These are phyloP conservation scores for Hephaestus fuliginosus DNA, from an alignment of 2,797 vertebrate species.

Conservation along the genomic window DNA sequence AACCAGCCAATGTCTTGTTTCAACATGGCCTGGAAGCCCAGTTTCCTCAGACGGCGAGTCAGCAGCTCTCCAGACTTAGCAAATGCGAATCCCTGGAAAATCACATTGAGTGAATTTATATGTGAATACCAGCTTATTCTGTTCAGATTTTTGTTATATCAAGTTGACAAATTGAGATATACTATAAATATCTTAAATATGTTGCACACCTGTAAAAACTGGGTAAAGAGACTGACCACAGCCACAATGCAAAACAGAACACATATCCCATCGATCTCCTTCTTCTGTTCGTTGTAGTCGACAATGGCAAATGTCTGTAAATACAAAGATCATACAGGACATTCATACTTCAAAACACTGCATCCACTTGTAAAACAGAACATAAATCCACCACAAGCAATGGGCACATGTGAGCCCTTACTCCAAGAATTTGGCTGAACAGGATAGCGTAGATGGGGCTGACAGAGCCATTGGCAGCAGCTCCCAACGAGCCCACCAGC, in stretches of 20 bases:
- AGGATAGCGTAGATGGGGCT: slow-evolving; percentile 87
- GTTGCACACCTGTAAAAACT: slow-evolving; percentile 86
- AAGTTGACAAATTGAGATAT: background rate
- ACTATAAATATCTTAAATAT: background rate
- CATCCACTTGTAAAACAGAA: background rate
- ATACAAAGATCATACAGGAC: slow-evolving; percentile 23
- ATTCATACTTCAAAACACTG: background rate
- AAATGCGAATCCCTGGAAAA: slow-evolving; percentile 84
- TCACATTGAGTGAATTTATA: background rate
- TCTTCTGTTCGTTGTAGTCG: slow-evolving; percentile 79
- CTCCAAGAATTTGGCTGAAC: slow-evolving; percentile 89
- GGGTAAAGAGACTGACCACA: slow-evolving; percentile 82
- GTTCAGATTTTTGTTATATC: background rate
- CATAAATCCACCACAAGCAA: background rate
- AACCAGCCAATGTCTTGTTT: slow-evolving; percentile 88
- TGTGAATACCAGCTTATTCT: background rate
- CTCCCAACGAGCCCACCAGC: slow-evolving; percentile 86
- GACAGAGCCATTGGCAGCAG: slow-evolving; percentile 86
- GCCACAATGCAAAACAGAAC: slow-evolving; percentile 86
- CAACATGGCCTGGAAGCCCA: slow-evolving; percentile 87
- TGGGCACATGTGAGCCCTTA: slow-evolving; percentile 53
- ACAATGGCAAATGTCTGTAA: slow-evolving; percentile 86
- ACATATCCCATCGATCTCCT: slow-evolving; percentile 84
- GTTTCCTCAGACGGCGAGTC: slow-evolving; percentile 85
- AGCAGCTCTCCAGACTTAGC: slow-evolving; percentile 88